A percentile compares a stretch with the other conserved stretches of the same genome.
Conservation (phyloP, 2,113 vertebrate genomes). For the Chrysochloris asiatica region DNA sequence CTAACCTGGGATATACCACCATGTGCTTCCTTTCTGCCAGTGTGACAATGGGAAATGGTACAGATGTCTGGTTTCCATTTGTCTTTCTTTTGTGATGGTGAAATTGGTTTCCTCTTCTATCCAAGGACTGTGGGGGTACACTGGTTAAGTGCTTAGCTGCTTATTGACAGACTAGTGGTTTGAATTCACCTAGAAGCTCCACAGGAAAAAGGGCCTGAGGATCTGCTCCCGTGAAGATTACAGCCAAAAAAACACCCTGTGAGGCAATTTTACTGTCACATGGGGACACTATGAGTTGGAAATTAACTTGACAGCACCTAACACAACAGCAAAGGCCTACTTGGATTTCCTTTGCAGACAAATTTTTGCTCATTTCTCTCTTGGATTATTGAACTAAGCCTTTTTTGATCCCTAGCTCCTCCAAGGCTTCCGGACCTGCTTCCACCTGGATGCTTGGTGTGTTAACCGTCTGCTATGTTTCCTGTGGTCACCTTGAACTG, state of each 20-base stretch:
- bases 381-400: background rate
- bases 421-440: background rate
- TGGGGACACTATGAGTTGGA: background rate
- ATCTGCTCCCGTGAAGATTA: background rate
- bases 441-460: background rate
- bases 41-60: rapidly evolving
- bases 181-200: background rate
- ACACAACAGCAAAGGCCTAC: background rate
- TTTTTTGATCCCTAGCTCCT: background rate
- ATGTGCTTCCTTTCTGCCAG: background rate
- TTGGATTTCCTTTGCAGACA: background rate
- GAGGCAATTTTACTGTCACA: background rate
- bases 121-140: background rate
- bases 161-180: background rate
- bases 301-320: background rate
- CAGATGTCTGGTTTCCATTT: rapidly evolving
- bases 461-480: background rate
- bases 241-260: background rate
- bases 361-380: background rate
- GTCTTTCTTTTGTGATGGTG: background rate
- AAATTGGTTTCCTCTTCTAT: background rate
- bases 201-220: background rate
- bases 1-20: rapidly evolving
- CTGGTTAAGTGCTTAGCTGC: background rate
- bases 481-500: background rate